Evolutionary conservation across 2,797 vertebrate genomes (phyloP).

Genomic region (Trichosurus vulpecula): DNA sequence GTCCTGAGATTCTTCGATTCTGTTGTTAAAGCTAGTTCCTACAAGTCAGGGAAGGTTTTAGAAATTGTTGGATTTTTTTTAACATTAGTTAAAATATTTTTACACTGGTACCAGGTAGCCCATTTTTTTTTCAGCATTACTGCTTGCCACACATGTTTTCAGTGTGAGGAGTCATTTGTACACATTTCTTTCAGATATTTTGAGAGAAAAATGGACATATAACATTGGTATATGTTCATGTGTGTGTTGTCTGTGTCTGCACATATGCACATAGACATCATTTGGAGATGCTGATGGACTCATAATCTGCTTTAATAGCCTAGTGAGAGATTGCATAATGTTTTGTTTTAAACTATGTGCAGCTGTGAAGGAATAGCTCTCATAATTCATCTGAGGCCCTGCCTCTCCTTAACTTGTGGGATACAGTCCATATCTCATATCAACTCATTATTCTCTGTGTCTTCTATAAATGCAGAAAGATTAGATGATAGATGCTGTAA

Average conservation of each 20-base stretch:
- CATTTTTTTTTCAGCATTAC: constrained; percentile 37
- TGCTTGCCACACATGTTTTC: constrained; percentile 66
- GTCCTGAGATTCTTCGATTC: not conserved
- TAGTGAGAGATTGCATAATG: constrained; percentile 61
- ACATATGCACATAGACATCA: not conserved
- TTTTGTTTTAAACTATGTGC: constrained; percentile 69
- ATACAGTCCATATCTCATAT: constrained; percentile 61
- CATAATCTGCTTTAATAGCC: constrained; percentile 57
- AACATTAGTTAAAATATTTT: constrained; percentile 2
- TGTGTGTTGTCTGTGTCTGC: constrained; percentile 56
- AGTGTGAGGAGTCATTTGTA: constrained; percentile 16
- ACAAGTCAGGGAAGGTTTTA: constrained; percentile 20
- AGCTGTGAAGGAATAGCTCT: constrained; percentile 70
- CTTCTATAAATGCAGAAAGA: constrained; percentile 5
- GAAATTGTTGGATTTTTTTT: not conserved
- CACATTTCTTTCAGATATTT: constrained; percentile 45
- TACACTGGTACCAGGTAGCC: not conserved
- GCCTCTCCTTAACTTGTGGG: constrained; percentile 56
- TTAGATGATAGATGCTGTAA: constrained; percentile 4
- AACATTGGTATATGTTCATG: not conserved
- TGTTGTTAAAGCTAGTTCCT: not conserved
- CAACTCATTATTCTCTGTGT: constrained; percentile 59
- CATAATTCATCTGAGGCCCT: constrained; percentile 57
- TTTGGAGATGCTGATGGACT: constrained; percentile 44
- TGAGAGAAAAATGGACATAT: constrained; percentile 25